Conservation (phyloP, 2,888 invertebrate species). For the Operophtera brumata region DNA sequence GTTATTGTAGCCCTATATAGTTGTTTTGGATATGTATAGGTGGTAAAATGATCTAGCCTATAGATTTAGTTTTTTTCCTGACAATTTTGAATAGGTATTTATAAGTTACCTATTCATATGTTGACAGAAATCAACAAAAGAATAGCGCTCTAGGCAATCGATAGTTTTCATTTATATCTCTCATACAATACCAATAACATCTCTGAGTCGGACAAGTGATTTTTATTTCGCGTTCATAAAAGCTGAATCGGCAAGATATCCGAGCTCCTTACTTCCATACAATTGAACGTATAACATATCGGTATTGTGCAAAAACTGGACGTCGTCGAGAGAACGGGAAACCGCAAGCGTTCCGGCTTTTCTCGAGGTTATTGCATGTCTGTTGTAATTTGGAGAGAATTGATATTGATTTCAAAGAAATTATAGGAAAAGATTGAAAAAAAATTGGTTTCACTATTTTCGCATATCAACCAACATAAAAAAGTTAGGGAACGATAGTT, state of each 20-base stretch:
- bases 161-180: conserved; percentile 4
- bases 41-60: no score
- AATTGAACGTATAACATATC: conserved; percentile 67
- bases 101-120: neutral
- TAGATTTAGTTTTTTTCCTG: no score
- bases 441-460: no score
- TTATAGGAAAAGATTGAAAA: neutral
- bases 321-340: conserved; percentile 43
- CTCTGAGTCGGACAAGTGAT: conserved; percentile 26
- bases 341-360: conserved; percentile 37
- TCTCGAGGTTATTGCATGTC: conserved; percentile 35
- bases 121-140: neutral
- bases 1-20: no score
- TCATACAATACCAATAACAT: conserved; percentile 34
- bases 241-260: conserved; percentile 46
- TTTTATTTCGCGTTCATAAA: conserved; percentile 40
- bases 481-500: no score
- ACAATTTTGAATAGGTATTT: neutral
- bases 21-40: no score
- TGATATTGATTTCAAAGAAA: conserved; percentile 14
- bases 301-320: conserved; percentile 55
- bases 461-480: no score
- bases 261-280: conserved; percentile 63
- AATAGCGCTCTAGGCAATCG: neutral
- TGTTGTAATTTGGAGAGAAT: conserved; percentile 20